Evolutionary conservation across 1,140 invertebrate species (phyloP).

Genomic region (Cotesia typhae): DNA sequence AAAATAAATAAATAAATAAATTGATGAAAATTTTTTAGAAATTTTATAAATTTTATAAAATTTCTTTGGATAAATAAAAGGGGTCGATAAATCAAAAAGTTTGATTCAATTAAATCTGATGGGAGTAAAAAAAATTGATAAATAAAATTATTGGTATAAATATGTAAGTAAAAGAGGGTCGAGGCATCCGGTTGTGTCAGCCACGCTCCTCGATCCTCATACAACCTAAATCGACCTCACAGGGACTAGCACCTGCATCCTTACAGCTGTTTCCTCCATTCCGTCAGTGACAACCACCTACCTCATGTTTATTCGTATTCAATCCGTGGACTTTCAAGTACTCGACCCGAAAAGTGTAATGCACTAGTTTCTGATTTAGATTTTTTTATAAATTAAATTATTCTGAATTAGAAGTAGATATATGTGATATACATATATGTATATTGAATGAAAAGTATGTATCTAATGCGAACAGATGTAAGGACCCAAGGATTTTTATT

Average conservation of each 20-base stretch:
- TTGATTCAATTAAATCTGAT: too few relatives aligned
- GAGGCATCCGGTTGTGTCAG: slow-evolving; percentile 3
- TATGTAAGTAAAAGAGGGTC: too few relatives aligned
- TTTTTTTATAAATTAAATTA: not conserved
- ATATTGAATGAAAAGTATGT: not conserved
- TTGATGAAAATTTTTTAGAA: too few relatives aligned
- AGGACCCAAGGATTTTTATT: slow-evolving; percentile 6
- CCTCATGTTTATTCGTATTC: not conserved
- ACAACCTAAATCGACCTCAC: slow-evolving; percentile 18
- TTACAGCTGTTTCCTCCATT: slow-evolving; percentile 55
- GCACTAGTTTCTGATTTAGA: not conserved
- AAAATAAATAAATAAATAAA: too few relatives aligned
- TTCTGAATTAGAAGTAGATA: not conserved
- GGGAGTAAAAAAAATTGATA: too few relatives aligned
- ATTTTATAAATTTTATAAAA: too few relatives aligned
- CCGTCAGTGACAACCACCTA: slow-evolving; percentile 26
- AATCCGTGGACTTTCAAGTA: not conserved
- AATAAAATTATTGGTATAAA: too few relatives aligned
- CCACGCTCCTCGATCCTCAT: not conserved
- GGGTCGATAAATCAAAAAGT: too few relatives aligned
- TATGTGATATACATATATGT: not conserved
- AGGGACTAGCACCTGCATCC: slow-evolving; percentile 49
- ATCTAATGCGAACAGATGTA: slow-evolving; percentile 9
- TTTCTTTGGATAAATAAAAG: too few relatives aligned
- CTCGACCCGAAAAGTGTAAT: not conserved